Evolutionary conservation across 2,888 invertebrate species (phyloP).

Genomic region (Danaus chrysippus): DNA sequence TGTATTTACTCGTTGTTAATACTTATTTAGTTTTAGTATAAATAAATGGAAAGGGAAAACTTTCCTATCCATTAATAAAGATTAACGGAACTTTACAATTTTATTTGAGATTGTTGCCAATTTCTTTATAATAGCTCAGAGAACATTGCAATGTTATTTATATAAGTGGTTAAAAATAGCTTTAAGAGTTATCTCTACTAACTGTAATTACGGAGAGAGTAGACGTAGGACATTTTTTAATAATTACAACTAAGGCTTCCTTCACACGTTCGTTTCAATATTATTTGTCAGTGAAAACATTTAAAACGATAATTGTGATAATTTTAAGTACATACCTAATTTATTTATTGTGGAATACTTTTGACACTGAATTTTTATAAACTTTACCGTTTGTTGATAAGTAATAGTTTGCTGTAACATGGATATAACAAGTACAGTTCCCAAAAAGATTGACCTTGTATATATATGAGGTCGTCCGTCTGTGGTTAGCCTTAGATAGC

Average conservation of each 20-base stretch:
- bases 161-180: conserved; percentile 17
- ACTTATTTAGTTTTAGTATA: no score
- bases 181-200: conserved; percentile 20
- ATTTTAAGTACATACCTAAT: no score
- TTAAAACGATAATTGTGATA: no score
- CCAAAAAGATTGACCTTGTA: neutral
- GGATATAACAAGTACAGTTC: no score
- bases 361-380: no score
- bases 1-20: no score
- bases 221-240: conserved; percentile 41
- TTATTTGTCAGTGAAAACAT: neutral
- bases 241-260: conserved; percentile 32
- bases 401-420: no score
- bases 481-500: conserved; percentile 21
- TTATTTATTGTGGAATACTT: no score
- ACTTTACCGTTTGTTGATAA: no score
- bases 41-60: no score
- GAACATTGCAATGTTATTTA: conserved; percentile 11
- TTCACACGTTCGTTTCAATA: neutral
- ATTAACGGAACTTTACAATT: neutral
- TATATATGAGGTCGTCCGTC: neutral
- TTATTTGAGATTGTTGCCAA: neutral
- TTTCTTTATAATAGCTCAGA: neutral
- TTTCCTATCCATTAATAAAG: conserved; percentile 5
- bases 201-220: conserved; percentile 42